Percentiles rank a stretch among this genome's conserved stretches.
Conservation (phyloP, 2,888 invertebrate genomes). For the Seira ritae region DNA sequence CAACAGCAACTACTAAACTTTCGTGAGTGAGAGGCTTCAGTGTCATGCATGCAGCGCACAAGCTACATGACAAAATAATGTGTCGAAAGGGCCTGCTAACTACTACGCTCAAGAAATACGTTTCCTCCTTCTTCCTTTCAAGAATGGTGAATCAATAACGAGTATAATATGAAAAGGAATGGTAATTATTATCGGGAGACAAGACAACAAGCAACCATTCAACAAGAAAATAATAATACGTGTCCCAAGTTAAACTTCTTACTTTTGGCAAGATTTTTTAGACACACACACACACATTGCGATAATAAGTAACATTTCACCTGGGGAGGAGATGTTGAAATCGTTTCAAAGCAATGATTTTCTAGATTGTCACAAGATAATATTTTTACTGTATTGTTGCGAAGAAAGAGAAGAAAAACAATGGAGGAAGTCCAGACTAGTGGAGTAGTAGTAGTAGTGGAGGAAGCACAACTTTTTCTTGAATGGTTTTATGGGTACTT, state of each 20-base stretch:
- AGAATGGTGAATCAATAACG: background rate
- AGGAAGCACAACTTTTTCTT: background rate
- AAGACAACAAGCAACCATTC: too few relatives aligned
- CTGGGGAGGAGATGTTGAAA: conserved; percentile 6
- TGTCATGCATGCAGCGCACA: too few relatives aligned
- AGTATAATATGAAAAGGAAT: background rate
- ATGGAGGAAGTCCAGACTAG: background rate
- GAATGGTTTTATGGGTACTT: conserved; percentile 45
- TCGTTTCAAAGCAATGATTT: background rate
- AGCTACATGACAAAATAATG: too few relatives aligned
- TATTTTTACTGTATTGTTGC: background rate
- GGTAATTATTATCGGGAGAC: too few relatives aligned
- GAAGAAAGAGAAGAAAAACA: conserved; percentile 23
- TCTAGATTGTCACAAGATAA: background rate
- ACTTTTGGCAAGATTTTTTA: background rate
- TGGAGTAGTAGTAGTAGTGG: background rate
- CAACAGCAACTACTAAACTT: too few relatives aligned
- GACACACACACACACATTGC: background rate
- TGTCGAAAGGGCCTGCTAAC: too few relatives aligned
- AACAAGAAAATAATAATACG: background rate
- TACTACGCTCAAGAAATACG: too few relatives aligned
- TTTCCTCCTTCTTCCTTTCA: background rate
- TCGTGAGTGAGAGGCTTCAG: too few relatives aligned
- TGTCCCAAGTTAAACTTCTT: background rate
- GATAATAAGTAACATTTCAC: conserved; percentile 24